Evolutionary conservation across 2,113 vertebrate species (phyloP).

Genomic region (Centropristis striata): DNA sequence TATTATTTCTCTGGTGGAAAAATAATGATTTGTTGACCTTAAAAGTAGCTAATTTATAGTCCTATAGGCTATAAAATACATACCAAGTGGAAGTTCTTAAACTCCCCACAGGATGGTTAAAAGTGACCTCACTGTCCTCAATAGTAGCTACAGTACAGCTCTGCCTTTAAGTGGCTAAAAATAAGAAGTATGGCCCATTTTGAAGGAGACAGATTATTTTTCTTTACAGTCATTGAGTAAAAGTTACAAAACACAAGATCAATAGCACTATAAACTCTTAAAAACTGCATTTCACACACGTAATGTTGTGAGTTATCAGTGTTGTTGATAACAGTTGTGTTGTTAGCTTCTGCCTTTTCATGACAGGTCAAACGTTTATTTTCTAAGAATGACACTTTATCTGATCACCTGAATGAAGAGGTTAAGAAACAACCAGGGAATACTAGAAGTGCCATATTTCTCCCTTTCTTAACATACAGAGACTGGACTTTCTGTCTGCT

Average conservation of each 20-base stretch:
- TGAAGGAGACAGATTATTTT: not conserved
- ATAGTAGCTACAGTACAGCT: not conserved
- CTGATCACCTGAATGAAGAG: not conserved
- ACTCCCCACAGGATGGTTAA: not conserved
- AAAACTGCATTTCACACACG: not conserved
- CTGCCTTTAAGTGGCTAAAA: not conserved
- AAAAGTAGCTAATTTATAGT: not conserved
- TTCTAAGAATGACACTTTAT: not conserved
- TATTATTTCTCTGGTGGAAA: not conserved
- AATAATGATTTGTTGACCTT: not conserved
- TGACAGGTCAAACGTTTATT: constrained; percentile 16
- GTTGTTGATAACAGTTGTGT: not conserved
- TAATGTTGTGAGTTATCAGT: not conserved
- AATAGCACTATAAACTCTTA: not conserved
- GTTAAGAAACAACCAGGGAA: too few species aligned
- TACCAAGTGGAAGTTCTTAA: not conserved
- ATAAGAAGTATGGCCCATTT: not conserved
- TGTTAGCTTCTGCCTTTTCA: not conserved
- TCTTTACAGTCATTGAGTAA: not conserved
- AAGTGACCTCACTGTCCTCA: not conserved
- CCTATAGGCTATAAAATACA: not conserved
- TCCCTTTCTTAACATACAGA: not conserved
- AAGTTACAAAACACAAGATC: not conserved
- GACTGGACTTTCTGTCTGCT: not conserved
- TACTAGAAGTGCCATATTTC: not conserved